Base-by-base conservation (phyloP, 2,888 invertebrate species). In the Nomada fabriciana region DNA sequence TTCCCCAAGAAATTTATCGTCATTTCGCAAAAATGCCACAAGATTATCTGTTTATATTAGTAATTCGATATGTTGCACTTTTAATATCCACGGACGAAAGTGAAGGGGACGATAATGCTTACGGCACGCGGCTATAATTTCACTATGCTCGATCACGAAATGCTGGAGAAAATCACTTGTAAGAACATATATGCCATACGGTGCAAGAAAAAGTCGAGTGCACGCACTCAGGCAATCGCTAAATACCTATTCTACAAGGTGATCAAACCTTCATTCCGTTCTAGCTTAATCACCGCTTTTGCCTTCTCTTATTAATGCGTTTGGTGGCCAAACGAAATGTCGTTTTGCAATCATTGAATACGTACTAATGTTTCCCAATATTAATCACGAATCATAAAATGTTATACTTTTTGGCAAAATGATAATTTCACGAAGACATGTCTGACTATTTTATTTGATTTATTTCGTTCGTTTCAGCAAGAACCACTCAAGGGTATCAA, bases 401-500 rank as follows among this genome's bases (percentile, higher is more conserved):
- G 15, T 47, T 4, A 11, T 15, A 2, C 47, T 15, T 47, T 47
- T 36, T 7, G 36, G 36, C 36, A 36, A 36, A 36, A 36, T 36
- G 5, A 36, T 36, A 36, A 36, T 36, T 7, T 7, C 7, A 36
- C 36, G 36, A 36, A 36, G 36, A 7, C 36, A 36, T 7, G 7
- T 0, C 7, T 36, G 36, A 36, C 7, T 36, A 36, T 36, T 36
- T 36, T 36, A 36, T 7, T 36, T 36, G 5, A 29, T 36, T 7
- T 36, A 36, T 36, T 0, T 36, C 7, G 0, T 36, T 36, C 36
- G 43, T 90, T 90, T 75, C 82, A 93, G 93, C 86, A 92, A 90
- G 92, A 93, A 82, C 92, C 94, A n/a, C 93, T 94, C 73, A 89
- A 89, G 69, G 91, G 93, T 0, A 84, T 96, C 0, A 94, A 95